phyloP scores from a whole-genome alignment of 2,797 vertebrate species.

The Garrulus glandarius region DNA sequence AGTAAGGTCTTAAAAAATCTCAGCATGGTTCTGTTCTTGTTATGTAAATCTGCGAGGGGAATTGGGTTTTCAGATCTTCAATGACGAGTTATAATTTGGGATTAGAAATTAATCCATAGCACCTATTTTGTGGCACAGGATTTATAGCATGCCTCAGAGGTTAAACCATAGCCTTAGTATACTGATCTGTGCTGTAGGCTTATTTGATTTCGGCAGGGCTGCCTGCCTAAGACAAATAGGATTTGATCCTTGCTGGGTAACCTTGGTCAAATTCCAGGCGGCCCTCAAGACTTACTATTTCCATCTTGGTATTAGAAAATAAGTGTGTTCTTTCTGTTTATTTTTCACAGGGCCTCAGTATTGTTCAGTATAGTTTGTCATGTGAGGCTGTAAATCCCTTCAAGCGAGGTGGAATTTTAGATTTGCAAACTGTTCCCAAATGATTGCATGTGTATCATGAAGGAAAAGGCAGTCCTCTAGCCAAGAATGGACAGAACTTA shows the following conservation, averaged over 20 bases:
- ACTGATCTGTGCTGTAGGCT: conserved; percentile 20
- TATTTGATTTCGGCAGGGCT: conserved; percentile 43
- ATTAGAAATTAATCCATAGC: conserved; percentile 52
- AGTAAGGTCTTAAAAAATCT: not conserved
- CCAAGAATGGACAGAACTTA: not conserved
- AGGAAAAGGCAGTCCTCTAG: not conserved
- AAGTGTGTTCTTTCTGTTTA: conserved; percentile 24
- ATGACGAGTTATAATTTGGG: conserved; percentile 25
- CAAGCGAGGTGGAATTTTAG: conserved; percentile 26
- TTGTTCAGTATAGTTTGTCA: conserved; percentile 30
- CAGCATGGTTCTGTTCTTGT: not conserved
- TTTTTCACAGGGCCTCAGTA: conserved; percentile 15
- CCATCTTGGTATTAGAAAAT: conserved; percentile 31
- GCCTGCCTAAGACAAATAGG: conserved; percentile 43
- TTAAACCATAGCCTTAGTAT: conserved; percentile 11
- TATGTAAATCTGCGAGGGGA: conserved; percentile 13
- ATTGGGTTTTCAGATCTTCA: conserved; percentile 16
- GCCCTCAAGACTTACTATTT: conserved; percentile 26
- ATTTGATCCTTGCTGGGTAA: conserved; percentile 54
- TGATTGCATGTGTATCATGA: not conserved
- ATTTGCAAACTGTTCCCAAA: conserved; percentile 9
- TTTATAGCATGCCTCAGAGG: conserved; percentile 31
- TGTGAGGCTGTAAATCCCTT: conserved; percentile 38
- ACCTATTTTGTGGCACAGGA: conserved; percentile 37
- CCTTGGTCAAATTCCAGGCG: conserved; percentile 44